These are phyloP conservation scores for Oreotrochilus melanogaster DNA, from an alignment of 2,113 vertebrate genomes.

Conservation along the genomic window DNA sequence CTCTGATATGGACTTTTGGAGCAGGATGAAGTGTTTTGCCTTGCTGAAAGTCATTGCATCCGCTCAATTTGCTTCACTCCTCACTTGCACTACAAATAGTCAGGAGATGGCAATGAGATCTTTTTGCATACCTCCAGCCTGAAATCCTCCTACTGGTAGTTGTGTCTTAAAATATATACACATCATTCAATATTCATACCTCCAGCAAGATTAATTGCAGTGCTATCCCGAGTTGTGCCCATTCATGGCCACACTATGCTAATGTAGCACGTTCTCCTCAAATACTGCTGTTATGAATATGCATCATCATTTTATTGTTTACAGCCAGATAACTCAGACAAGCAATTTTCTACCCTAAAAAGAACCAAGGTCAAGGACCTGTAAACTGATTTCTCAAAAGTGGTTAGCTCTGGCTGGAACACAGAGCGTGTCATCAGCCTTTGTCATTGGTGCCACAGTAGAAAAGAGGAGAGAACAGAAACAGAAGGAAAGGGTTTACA, in stretches of 20 bases:
- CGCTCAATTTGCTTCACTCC: neutral
- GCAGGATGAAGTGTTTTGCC: neutral
- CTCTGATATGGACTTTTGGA: neutral
- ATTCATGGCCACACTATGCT: neutral
- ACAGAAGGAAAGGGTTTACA: neutral
- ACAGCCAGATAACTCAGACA: neutral
- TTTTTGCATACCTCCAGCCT: neutral
- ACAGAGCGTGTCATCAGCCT: neutral
- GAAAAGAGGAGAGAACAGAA: neutral
- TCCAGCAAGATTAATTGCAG: neutral
- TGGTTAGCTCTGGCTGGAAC: neutral
- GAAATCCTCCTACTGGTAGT: neutral
- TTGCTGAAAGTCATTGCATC: neutral
- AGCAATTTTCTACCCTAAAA: neutral
- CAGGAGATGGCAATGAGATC: neutral
- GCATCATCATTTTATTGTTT: neutral
- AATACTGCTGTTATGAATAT: neutral
- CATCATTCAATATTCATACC: neutral
- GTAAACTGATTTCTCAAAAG: constrained; percentile 3
- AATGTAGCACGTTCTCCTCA: neutral
- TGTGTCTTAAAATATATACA: neutral
- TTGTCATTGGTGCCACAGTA: neutral
- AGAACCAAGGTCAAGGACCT: neutral
- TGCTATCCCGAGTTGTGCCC: neutral
- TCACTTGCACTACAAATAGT: neutral